phyloP scores from a whole-genome alignment of 2,888 invertebrate genomes.

The Formica aserva region DNA sequence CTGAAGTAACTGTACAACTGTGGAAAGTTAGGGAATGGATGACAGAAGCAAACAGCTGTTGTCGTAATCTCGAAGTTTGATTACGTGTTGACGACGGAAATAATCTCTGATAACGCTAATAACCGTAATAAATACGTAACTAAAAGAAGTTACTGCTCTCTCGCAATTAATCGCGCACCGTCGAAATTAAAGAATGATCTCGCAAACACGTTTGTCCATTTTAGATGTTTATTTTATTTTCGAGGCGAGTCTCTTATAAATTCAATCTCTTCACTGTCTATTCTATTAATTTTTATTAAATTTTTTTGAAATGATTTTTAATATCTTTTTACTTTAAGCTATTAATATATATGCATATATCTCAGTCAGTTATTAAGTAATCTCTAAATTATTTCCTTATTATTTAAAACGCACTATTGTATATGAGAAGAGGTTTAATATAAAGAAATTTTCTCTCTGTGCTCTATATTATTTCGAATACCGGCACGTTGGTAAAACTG shows the following conservation, averaged over 20 bases:
- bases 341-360: background rate
- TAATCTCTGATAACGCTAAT: constrained; percentile 44
- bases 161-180: background rate
- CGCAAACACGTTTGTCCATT: background rate
- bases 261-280: background rate
- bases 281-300: background rate
- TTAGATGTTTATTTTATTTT: background rate
- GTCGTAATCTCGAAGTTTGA: constrained; percentile 58
- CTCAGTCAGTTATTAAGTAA: too few species aligned
- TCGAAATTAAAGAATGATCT: background rate
- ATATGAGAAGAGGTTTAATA: background rate
- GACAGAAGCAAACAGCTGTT: constrained; percentile 62
- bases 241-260: background rate
- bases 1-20: constrained; percentile 78
- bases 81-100: constrained; percentile 22
- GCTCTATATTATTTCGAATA: background rate
- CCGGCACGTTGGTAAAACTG: background rate
- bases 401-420: background rate
- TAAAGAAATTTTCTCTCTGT: background rate
- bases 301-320: background rate
- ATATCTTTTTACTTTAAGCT: background rate
- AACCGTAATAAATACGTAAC: constrained; percentile 13
- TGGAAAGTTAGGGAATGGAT: constrained; percentile 75
- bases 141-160: background rate
- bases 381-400: background rate